These are phyloP conservation scores for Pleuronectes platessa DNA, from an alignment of 2,113 vertebrate genomes.

Conservation along the genomic window DNA sequence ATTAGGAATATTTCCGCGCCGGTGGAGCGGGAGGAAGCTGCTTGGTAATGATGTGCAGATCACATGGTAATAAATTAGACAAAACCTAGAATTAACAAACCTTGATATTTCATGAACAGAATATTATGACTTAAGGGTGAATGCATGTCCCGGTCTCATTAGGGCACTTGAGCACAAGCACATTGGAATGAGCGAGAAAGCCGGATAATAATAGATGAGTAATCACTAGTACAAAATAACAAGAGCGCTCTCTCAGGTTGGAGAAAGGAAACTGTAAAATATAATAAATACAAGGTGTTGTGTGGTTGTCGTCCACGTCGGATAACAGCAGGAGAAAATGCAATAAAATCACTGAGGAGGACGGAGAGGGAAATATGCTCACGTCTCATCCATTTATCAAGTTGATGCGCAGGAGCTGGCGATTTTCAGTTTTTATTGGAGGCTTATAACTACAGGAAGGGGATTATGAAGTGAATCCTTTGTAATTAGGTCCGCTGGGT, in stretches of 20 bases:
- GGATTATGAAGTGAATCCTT: slow-evolving; percentile 75
- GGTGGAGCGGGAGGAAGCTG: slow-evolving; percentile 55
- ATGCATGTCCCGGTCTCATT: slow-evolving; percentile 26
- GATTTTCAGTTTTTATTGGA: slow-evolving; percentile 60
- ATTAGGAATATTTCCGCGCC: slow-evolving; percentile 68
- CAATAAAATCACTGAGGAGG: slow-evolving; percentile 21
- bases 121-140: slow-evolving; percentile 44
- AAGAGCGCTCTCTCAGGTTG: slow-evolving; percentile 6
- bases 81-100: slow-evolving; percentile 61
- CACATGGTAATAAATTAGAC: slow-evolving; percentile 70
- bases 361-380: slow-evolving; percentile 29
- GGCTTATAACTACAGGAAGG: slow-evolving; percentile 66
- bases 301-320: neutral
- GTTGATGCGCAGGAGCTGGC: slow-evolving; percentile 43
- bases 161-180: slow-evolving; percentile 29
- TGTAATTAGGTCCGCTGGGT: slow-evolving; percentile 80
- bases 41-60: slow-evolving; percentile 71
- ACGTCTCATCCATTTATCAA: slow-evolving; percentile 42
- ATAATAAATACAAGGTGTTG: slow-evolving; percentile 2
- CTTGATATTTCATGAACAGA: slow-evolving; percentile 48
- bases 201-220: slow-evolving; percentile 13
- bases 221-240: slow-evolving; percentile 1
- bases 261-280: slow-evolving; percentile 2
- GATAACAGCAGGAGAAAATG: slow-evolving; percentile 3
- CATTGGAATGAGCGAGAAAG: slow-evolving; percentile 11